Evolutionary conservation across 2,888 invertebrate species (phyloP), one percentile per base, ranked within the genome.

Genomic region (Phyllotreta cruciferae): DNA sequence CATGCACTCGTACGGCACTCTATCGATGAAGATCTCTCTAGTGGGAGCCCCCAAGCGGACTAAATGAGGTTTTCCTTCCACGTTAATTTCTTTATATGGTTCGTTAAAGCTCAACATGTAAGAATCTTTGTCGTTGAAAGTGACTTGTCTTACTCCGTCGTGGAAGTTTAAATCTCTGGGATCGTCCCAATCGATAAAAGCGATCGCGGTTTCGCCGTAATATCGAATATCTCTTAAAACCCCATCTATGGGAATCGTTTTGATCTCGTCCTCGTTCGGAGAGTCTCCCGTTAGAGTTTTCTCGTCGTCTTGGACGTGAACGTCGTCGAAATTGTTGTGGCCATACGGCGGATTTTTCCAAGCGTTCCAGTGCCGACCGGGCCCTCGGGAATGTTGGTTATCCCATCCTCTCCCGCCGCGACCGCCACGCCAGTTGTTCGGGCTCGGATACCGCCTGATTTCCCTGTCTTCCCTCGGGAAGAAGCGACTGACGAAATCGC

Each of bases 1-100:
- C 80, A 91, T 93, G 73, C 95, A 93, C 78, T 96, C 96, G 79
- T 90, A 96, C 84, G 93, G 92, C 65, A 89, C 85, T 6, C 91
- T 91, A 78, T 98, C 94, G 52, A 99, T 89, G 74, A 90, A 93
- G 38, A 98, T 82, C 76, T 98, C 97, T 57, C 96, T 86, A 0
- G 96, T 94, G 0, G 96, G 96, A 8, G 93, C 93, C 10, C 98
- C 98, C 70, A 97, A 90, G 71, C 91, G 88, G 39, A 98, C 90
- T 66, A 90, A 87, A 78, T 92, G 91, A 3, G 86, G 82, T 76
- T 87, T 86, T 3, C 91, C 91, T 71, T 90, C 90, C 34, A 93
- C 86, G 56, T 86, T 85, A 7, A 93, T 86, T 68, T 90, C 88
- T 71, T 88, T 88, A 75, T 91, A 92, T 1, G 85, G 85, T 64